Evolutionary conservation across 2,113 vertebrate species (phyloP).

Genomic region (Tachysurus fulvidraco): DNA sequence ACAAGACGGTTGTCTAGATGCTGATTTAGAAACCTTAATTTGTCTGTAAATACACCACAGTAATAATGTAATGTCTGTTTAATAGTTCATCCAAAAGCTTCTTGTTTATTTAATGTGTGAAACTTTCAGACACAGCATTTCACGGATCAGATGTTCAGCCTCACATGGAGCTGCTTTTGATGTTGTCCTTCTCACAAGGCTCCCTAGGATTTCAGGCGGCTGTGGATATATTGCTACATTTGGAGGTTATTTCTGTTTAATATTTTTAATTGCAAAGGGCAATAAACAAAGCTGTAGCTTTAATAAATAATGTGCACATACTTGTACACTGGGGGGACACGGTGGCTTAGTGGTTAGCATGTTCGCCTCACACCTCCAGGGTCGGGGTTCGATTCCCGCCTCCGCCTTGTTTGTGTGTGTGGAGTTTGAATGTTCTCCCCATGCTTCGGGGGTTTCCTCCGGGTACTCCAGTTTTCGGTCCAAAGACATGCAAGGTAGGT

Average conservation of each 20-base stretch:
- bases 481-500: too few species aligned
- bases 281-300: not conserved
- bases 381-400: too few species aligned
- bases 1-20: not conserved
- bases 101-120: not conserved
- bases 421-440: too few species aligned
- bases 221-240: constrained; percentile 57
- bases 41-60: not conserved
- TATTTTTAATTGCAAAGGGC: not conserved
- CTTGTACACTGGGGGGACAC: too few species aligned
- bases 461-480: too few species aligned
- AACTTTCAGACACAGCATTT: constrained; percentile 35
- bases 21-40: not conserved
- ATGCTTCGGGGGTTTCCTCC: too few species aligned
- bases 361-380: too few species aligned
- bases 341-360: too few species aligned
- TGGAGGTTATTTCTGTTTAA: constrained; percentile 33
- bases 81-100: not conserved
- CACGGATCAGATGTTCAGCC: constrained; percentile 22
- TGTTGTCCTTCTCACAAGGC: constrained; percentile 50
- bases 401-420: too few species aligned
- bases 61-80: not conserved
- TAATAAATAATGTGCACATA: not conserved
- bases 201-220: constrained; percentile 56
- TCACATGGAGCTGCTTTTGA: not conserved